Evolutionary conservation across 2,888 invertebrate species (phyloP).

Genomic region (Zaprionus lineosus): DNA sequence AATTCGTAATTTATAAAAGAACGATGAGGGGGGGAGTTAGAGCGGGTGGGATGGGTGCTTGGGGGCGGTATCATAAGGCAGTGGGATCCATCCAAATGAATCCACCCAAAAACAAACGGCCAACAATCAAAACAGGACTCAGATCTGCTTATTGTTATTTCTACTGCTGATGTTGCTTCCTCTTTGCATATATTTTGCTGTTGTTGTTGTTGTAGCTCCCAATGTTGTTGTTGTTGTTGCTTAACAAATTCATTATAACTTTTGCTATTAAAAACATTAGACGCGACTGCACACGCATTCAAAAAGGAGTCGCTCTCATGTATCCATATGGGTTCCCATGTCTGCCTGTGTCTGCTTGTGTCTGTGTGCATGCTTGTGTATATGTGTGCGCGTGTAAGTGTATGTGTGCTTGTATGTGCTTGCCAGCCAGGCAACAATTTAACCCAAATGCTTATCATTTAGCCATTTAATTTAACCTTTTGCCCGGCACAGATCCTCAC

Average conservation of each 20-base stretch:
- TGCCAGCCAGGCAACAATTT: conserved; percentile 56
- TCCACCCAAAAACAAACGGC: conserved; percentile 31
- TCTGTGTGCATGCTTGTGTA: conserved; percentile 1
- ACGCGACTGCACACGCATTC: conserved; percentile 57
- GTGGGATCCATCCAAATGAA: too few species aligned
- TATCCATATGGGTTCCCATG: neutral
- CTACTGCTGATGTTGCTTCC: conserved; percentile 1
- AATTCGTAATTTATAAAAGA: conserved; percentile 49
- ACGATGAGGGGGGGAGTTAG: neutral
- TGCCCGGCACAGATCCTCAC: conserved; percentile 33
- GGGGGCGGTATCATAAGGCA: neutral
- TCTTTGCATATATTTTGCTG: too few species aligned
- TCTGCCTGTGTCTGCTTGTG: neutral
- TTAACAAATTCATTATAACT: conserved; percentile 76
- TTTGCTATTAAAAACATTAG: conserved; percentile 77
- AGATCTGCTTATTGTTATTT: conserved; percentile 33
- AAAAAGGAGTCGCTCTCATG: conserved; percentile 29
- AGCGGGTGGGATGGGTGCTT: neutral
- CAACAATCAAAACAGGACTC: conserved; percentile 50
- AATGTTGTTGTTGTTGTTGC: conserved; percentile 41
- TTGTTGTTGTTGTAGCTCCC: neutral
- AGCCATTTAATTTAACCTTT: conserved; percentile 78
- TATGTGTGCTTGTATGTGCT: conserved; percentile 1
- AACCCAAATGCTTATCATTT: conserved; percentile 78
- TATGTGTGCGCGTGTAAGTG: neutral